A percentile compares a stretch with the other conserved stretches of the same genome.
Evolutionary conservation across 2,888 invertebrate species (phyloP).

Genomic region (Liposcelis brunnea): DNA sequence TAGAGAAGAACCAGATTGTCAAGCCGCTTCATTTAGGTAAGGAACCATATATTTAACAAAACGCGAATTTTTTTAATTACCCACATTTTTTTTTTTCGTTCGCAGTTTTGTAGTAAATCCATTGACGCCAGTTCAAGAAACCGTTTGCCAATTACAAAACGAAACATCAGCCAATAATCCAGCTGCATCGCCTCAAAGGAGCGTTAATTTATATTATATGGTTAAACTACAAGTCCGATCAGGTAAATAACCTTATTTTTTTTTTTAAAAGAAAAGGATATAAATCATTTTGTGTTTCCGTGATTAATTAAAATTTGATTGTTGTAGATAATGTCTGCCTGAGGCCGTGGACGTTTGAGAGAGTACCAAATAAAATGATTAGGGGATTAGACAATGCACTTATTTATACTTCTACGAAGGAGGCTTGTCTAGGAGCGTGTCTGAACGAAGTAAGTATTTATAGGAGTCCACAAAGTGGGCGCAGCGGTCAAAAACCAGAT

Average conservation of each 20-base stretch:
- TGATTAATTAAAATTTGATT: constrained; percentile 10
- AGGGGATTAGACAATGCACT: constrained; percentile 79
- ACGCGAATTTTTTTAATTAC: not conserved
- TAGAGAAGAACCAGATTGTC: constrained; percentile 78
- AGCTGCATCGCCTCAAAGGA: constrained; percentile 58
- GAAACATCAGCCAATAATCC: constrained; percentile 84
- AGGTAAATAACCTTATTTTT: constrained; percentile 25
- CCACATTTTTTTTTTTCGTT: constrained; percentile 21
- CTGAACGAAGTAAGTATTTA: constrained; percentile 57
- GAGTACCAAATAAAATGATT: constrained; percentile 83
- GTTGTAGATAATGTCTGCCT: constrained; percentile 67
- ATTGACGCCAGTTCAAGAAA: constrained; percentile 79
- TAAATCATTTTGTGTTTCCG: too few relatives aligned
- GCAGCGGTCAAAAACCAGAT: too few relatives aligned
- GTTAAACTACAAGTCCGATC: constrained; percentile 78
- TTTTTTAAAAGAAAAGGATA: too few relatives aligned
- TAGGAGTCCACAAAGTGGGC: too few relatives aligned
- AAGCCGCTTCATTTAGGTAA: constrained; percentile 72
- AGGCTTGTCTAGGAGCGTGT: constrained; percentile 83
- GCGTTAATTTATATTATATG: constrained; percentile 90
- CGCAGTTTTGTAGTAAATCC: constrained; percentile 82
- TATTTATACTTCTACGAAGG: constrained; percentile 85
- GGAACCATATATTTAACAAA: not conserved
- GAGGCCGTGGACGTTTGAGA: constrained; percentile 83
- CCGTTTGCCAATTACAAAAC: constrained; percentile 77